A percentile compares a stretch with the other conserved stretches of the same genome.
Evolutionary conservation across 2,113 vertebrate species (phyloP).

Genomic region (Limanda limanda): DNA sequence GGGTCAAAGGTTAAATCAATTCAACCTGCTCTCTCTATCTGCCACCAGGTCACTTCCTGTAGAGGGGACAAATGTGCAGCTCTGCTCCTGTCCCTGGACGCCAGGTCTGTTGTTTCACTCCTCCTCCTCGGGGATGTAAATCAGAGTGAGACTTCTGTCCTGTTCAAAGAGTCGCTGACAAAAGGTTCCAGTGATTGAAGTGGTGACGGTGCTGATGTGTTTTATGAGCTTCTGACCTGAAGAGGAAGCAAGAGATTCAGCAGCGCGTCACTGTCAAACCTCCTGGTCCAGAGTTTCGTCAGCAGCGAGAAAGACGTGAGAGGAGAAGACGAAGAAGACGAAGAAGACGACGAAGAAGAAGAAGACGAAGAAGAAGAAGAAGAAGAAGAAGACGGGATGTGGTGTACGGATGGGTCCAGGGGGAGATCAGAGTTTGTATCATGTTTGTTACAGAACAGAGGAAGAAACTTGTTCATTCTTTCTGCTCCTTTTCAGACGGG

Average conservation of each 20-base stretch:
- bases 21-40: constrained; percentile 63
- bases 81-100: neutral
- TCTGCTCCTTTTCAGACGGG: too few relatives aligned
- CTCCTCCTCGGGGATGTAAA: constrained; percentile 25
- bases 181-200: constrained; percentile 43
- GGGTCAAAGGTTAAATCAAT: constrained; percentile 70
- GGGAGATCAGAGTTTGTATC: too few relatives aligned
- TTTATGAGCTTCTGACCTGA: constrained; percentile 39
- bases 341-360: too few relatives aligned
- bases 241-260: constrained; percentile 26
- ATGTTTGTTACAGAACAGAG: too few relatives aligned
- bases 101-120: constrained; percentile 61
- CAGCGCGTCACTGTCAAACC: neutral
- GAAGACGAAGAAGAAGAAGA: too few relatives aligned
- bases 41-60: constrained; percentile 66
- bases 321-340: too few relatives aligned
- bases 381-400: too few relatives aligned
- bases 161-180: constrained; percentile 30
- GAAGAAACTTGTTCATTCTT: too few relatives aligned
- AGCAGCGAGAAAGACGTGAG: too few relatives aligned
- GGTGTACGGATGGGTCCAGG: too few relatives aligned
- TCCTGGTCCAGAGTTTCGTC: neutral
- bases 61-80: constrained; percentile 63
- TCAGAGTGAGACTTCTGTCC: constrained; percentile 1
- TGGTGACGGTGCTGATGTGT: constrained; percentile 27